phyloP scores from a whole-genome alignment of 2,113 vertebrate species.

The Lepus timidus region DNA sequence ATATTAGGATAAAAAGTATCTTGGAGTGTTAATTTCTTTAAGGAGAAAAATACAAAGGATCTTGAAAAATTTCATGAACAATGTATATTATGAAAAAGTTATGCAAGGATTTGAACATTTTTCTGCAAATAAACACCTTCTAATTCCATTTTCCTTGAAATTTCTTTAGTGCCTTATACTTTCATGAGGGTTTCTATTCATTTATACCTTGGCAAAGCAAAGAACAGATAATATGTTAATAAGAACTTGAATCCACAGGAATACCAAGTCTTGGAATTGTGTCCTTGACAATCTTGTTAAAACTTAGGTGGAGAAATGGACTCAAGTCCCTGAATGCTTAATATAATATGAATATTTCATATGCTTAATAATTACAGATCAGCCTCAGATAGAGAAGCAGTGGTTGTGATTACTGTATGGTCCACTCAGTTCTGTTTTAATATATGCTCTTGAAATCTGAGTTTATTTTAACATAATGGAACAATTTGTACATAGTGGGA shows the following conservation, averaged over 20 bases:
- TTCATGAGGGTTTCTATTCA: not conserved
- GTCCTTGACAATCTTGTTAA: not conserved
- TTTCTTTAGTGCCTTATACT: too few relatives aligned
- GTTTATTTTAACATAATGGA: slow-evolving; percentile 18
- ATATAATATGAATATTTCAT: slow-evolving; percentile 21
- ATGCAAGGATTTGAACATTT: too few relatives aligned
- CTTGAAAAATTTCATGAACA: too few relatives aligned
- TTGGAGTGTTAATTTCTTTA: not conserved
- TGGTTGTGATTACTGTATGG: not conserved
- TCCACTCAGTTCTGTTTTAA: slow-evolving; percentile 26
- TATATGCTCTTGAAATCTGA: slow-evolving; percentile 4
- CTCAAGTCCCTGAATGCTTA: not conserved
- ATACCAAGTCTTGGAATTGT: not conserved
- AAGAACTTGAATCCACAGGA: not conserved
- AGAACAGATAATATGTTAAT: not conserved
- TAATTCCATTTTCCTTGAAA: too few relatives aligned
- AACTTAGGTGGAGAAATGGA: not conserved
- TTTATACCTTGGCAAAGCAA: not conserved
- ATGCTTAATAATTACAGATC: slow-evolving; percentile 10
- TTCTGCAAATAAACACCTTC: too few relatives aligned
- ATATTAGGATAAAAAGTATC: not conserved
- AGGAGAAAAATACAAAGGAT: not conserved
- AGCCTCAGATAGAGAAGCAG: not conserved
- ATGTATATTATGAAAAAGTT: too few relatives aligned
- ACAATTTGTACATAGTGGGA: not conserved